Evolutionary conservation across 1,140 invertebrate species (phyloP), one percentile per base, ranked within the genome.

Genomic region (Drosophila pachea): DNA sequence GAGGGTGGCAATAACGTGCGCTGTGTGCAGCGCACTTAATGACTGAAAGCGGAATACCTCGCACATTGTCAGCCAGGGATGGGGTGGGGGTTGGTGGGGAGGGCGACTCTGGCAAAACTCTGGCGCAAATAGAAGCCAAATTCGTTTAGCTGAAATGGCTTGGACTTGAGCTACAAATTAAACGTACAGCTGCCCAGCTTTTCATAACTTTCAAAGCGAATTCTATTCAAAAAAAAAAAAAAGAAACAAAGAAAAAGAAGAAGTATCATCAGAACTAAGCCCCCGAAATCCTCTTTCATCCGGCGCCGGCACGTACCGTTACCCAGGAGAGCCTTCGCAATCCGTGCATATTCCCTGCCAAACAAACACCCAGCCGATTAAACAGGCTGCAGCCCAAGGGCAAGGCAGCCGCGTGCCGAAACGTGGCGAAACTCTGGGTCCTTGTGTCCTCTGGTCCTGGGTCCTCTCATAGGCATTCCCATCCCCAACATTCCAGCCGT

Each of bases 301-400:
- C 70, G 68, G 42, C 68, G 14, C 63, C 52, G 36, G 48, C 59
- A 69, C 67, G 67, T 61, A 60, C 47, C 56, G 7, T 78, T 63
- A 61, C 64, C 68, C 75, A 78, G 55, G 76, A 76, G 76, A 84
- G 79, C 84, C 79, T 83, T 76, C 79, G 76, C 84, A 83, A 83
- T 78, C 79, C 78, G 61, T 67, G 75, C 66, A 59, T 45, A 63
- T 49, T 12, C 22, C 22, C 22, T 2, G 22, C n/a, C 31, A 40
- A 32, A 59, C 31, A 29, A 47, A 32, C 47, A 54, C 22, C n/a
- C 58, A 16, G 22, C 32, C 11, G 49, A 43, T 42, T 49, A 38
- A 66, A 49, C 47, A 40, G n/a, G 29, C 54, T 47, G 31, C 49
- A 65, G 54, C 9, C 60, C 59, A 35, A 59, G 33, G 55, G 16